These are phyloP conservation scores for Heliconius hortense DNA, from an alignment of 2,888 invertebrate species.

Conservation along the genomic window DNA sequence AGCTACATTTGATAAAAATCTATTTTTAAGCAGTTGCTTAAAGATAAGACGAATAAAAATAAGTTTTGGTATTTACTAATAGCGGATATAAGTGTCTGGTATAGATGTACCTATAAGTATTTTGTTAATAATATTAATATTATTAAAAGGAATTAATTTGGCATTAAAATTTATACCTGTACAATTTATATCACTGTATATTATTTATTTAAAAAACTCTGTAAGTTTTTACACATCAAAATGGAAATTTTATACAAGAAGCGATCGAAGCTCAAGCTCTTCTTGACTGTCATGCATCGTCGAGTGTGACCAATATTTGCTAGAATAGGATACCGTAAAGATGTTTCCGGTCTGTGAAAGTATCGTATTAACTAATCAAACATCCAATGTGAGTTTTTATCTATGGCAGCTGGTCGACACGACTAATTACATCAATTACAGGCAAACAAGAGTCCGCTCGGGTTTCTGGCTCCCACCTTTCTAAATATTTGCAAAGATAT, in stretches of 20 bases:
- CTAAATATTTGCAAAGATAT: slow-evolving; percentile 74
- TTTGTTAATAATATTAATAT: too few relatives aligned
- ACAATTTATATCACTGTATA: neutral
- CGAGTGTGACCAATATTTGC: slow-evolving; percentile 77
- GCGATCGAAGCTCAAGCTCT: neutral
- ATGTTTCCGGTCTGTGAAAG: slow-evolving; percentile 78
- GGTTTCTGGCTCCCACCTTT: slow-evolving; percentile 78
- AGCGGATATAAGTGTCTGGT: too few relatives aligned
- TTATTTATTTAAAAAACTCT: neutral
- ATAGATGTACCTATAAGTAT: too few relatives aligned
- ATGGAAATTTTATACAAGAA: neutral
- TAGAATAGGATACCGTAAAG: slow-evolving; percentile 73
- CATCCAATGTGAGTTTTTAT: slow-evolving; percentile 64
- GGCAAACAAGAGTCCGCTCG: slow-evolving; percentile 71
- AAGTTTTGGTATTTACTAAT: too few relatives aligned
- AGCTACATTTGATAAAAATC: neutral
- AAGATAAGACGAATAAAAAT: neutral
- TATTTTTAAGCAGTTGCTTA: neutral
- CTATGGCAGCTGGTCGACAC: slow-evolving; percentile 76
- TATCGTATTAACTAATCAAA: slow-evolving; percentile 78
- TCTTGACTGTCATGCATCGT: slow-evolving; percentile 70
- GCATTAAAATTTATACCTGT: neutral
- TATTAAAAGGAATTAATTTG: too few relatives aligned
- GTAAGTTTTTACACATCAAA: neutral
- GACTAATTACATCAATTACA: slow-evolving; percentile 82